Evolutionary conservation across 2,797 vertebrate genomes (phyloP), one percentile per base, ranked within the genome.

Genomic region (Discoglossus pictus): DNA sequence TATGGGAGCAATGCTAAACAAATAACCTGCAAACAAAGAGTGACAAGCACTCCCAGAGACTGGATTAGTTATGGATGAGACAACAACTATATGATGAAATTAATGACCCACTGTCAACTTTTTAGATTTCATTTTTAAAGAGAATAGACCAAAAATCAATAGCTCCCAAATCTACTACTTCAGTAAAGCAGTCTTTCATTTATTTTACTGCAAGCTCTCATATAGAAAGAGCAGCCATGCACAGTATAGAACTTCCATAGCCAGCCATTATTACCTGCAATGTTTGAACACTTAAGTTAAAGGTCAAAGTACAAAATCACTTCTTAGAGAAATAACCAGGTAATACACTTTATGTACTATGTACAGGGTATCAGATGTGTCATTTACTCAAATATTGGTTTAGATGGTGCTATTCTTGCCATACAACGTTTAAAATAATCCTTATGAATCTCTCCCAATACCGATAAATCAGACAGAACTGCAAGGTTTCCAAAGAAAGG

Each of bases 71-170:
- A 89, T 89, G 83, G 84, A 88, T 89, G 84, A 82, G 78, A 89
- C 88, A 87, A 91, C 83, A 88, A 89, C 83, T 87, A 86, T 87
- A 91, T 91, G 89, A 93, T 90, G 89, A 90, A 90, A 92, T 91
- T 90, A 91, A 93, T 93, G 87, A 89, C 86, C 88, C 84, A 89
- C 86, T 93, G 89, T 91, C 88, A 89, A 86, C 87, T 89, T 90
- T 90, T 87, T 83, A 84, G 83, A 85, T 86, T 87, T 90, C 87
- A 88, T 82, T 87, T 91, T 84, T 89, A 88, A 89, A 88, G 81
- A 86, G 84, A 90, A 91, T 86, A 86, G 85, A 85, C 83, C 87
- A 90, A 85, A 88, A 90, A 90, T 83, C 89, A 83, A 88, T 84
- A 59, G 77, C 82, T 83, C 86, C 89, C 85, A 76, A 86, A 86